Base-by-base conservation (phyloP, 2,797 vertebrate genomes). In the Enteromius mattozi region DNA sequence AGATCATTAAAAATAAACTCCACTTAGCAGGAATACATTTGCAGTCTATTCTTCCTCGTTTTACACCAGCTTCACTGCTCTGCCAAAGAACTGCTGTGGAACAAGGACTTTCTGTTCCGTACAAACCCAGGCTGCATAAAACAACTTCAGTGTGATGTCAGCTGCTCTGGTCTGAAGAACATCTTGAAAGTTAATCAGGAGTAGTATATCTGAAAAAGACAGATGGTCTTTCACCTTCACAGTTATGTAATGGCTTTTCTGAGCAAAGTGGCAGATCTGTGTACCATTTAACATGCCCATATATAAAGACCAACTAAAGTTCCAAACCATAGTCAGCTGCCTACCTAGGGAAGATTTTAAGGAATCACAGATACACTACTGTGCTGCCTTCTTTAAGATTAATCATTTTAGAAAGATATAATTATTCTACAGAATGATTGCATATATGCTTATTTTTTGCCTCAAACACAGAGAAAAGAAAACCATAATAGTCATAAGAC, bases 1-100 rank as follows among this genome's bases (percentile, higher is more conserved):
- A 91, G 86, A 92, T 92, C 72, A 94, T 92, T 91, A 92, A 92
- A 92, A 89, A 70, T 63, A 74, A 72, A 63, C 83, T 47, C 79
- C 88, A 70, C 27, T 77, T 76, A 61, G 83, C 75, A 81, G 87
- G 84, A 77, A 78, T 4, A 24, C 33, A 71, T 81, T 86, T 82
- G 88, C 86, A 85, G 77, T 9, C 66, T 21, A 83, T 77, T 91
- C 88, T 89, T 81, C 81, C 82, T 84, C 87, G 83, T 85, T 81
- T 90, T 89, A 72, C 54, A 75, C 70, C 59, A 33, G 74, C 63
- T 42, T 6, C 24, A 21, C 12, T 17, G 13, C 49, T 61, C 42
- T 70, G 81, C 78, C 81, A 85, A 54, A 51, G 37, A 66, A 59
- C 79, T 40, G 54, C 30, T 3, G 33, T 9, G 45, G 30, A 81